Conservation (phyloP, 2,888 invertebrate genomes). For the Napeogenes sylphis region DNA sequence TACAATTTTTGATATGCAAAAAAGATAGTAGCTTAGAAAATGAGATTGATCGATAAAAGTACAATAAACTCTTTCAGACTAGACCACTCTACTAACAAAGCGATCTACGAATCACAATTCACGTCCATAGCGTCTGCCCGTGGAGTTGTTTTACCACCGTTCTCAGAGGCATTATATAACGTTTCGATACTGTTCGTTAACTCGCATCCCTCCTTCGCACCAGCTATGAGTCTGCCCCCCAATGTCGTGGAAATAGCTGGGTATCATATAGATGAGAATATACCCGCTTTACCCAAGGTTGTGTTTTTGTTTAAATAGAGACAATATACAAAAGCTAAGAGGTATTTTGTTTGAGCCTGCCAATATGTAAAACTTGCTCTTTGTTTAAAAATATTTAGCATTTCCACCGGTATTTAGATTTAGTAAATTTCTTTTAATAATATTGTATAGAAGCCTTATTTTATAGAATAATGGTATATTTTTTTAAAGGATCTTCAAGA, state of each 20-base stretch:
- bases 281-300: slow-evolving; percentile 51
- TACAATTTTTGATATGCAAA: neutral
- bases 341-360: neutral
- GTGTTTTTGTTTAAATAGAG: neutral
- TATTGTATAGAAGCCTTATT: no score
- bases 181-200: slow-evolving; percentile 50
- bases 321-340: neutral
- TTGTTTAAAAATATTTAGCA: no score
- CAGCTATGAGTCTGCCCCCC: slow-evolving; percentile 43
- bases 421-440: no score
- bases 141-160: slow-evolving; percentile 42
- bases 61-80: slow-evolving; percentile 2
- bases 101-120: slow-evolving; percentile 35
- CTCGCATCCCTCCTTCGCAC: slow-evolving; percentile 47
- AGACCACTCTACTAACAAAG: slow-evolving; percentile 18
- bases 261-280: slow-evolving; percentile 48
- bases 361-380: no score
- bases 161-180: slow-evolving; percentile 38
- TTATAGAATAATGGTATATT: neutral
- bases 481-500: slow-evolving; percentile 51
- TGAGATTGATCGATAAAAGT: neutral
- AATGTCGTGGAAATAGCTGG: slow-evolving; percentile 55
- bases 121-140: slow-evolving; percentile 43
- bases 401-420: no score
- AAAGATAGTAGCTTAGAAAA: neutral